phyloP scores from a whole-genome alignment of 23 tunicate genomes.

The Halocynthia aurantium region DNA sequence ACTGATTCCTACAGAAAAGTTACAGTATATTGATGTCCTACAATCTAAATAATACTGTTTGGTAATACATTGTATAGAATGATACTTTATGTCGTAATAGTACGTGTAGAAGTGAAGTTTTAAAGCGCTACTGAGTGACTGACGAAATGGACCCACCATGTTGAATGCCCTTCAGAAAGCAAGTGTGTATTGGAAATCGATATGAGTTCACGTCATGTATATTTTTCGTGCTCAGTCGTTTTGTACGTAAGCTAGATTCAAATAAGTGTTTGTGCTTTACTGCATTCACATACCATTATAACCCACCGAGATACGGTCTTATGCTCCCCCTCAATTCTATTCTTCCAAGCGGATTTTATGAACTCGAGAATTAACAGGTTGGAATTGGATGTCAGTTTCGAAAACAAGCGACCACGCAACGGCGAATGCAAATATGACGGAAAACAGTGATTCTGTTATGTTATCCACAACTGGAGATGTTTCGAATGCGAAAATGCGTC shows the following conservation, averaged over 20 bases:
- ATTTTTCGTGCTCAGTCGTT: neutral
- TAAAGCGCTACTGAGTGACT: no score
- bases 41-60: no score
- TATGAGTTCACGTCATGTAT: no score
- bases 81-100: no score
- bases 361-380: neutral
- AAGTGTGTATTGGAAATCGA: neutral
- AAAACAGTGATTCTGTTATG: no score
- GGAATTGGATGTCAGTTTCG: neutral
- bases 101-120: no score
- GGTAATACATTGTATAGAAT: no score
- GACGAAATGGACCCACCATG: neutral
- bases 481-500: neutral
- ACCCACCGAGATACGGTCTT: neutral
- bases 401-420: neutral
- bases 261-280: no score
- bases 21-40: no score
- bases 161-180: conserved; percentile 22
- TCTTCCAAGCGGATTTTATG: neutral
- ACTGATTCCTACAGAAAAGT: no score
- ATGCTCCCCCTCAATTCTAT: neutral
- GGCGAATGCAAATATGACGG: neutral
- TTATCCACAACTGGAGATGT: no score
- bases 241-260: no score
- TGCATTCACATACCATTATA: neutral